Evolutionary conservation across 2,888 invertebrate species (phyloP), one percentile per base, ranked within the genome.

Genomic region (Habrosyne pyritoides): DNA sequence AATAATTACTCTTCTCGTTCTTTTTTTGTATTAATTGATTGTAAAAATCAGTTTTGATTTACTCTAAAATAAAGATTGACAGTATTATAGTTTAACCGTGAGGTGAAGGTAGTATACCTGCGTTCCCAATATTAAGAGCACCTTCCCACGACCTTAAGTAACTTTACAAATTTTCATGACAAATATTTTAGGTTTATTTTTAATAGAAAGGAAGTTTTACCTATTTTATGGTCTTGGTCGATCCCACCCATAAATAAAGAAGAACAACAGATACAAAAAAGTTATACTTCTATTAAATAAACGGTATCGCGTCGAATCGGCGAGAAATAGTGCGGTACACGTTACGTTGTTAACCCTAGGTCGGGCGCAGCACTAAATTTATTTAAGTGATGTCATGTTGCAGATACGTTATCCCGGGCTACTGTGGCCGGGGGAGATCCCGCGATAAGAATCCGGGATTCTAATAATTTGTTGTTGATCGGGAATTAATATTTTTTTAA

Each of bases 341-440:
- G 67, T 73, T 69, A 71, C 82, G 81, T 82, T 79, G 86, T 87
- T 87, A 89, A 87, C 87, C 86, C 76, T 61, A 73, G 85, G 79
- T 79, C 80, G 76, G 66, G 74, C 67, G 71, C 75, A 78, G 76
- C 78, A 83, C 83, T 86, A 84, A 83, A 87, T 87, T 85, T 84
- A 84, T 84, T 84, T 85, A 83, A 83, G 83, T 83, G 87, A 84
- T 89, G 86, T 86, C 81, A 75, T 70, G 81, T 79, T 68, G 67
- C 63, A 79, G 87, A 88, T 89, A 86, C 79, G 75, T 83, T 83
- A 84, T 82, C 86, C 74, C 75, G 75, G 64, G 87, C 88, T 89
- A 87, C 88, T 71, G 85, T 80, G 70, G 76, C 78, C 73, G 65
- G 66, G 61, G 66, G 70, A 81, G 84, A 86, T 86, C 71, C 66